Evolutionary conservation across 1,140 invertebrate species (phyloP).

Genomic region (Drosophila sechellia): DNA sequence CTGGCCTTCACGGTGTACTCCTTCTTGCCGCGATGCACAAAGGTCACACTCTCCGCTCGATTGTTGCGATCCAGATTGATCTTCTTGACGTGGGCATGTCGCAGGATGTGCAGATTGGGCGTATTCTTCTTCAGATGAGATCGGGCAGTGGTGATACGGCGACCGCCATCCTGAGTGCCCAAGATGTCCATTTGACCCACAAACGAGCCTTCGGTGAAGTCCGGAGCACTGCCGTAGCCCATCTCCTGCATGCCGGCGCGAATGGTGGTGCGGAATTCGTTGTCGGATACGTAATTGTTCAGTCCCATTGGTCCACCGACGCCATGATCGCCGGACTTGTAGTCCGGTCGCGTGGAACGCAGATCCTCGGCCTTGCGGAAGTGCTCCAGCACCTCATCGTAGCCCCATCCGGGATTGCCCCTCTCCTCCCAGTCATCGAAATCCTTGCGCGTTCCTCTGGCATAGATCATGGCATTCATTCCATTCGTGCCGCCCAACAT

Average conservation of each 20-base stretch:
- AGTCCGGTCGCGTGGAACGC: conserved; percentile 85
- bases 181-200: conserved; percentile 85
- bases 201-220: conserved; percentile 86
- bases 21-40: conserved; percentile 87
- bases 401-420: conserved; percentile 88
- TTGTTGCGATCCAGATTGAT: conserved; percentile 90
- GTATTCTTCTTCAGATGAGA: conserved; percentile 88
- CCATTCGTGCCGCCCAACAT: conserved; percentile 89
- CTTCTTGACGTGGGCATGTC: conserved; percentile 91
- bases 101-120: conserved; percentile 90
- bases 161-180: conserved; percentile 85
- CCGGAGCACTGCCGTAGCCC: conserved; percentile 85
- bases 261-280: conserved; percentile 84
- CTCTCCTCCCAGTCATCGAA: conserved; percentile 88
- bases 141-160: conserved; percentile 86
- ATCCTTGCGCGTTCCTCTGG: conserved; percentile 88
- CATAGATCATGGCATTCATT: conserved; percentile 91
- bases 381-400: conserved; percentile 89
- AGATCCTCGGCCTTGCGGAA: conserved; percentile 89
- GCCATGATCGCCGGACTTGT: conserved; percentile 86
- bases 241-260: conserved; percentile 81
- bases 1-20: conserved; percentile 65
- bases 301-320: conserved; percentile 87
- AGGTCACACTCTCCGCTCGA: conserved; percentile 91
- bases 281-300: conserved; percentile 85